These are phyloP conservation scores for Pachyseris speciosa DNA, from an alignment of 64 coral and sea anemone genomes.

Conservation along the genomic window DNA sequence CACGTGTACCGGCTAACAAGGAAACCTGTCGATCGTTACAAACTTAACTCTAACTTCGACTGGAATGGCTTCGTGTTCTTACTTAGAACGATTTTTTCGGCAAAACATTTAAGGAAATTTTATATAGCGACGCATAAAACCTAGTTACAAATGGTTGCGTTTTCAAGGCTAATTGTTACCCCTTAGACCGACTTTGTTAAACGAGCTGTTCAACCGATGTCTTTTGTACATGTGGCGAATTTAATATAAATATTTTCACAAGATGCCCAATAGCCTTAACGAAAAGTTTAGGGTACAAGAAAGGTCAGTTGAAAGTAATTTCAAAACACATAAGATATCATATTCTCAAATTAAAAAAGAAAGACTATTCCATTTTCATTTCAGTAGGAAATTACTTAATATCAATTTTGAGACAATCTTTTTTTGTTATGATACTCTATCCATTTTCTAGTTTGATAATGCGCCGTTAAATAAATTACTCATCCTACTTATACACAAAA, in stretches of 20 bases:
- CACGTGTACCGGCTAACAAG: too few species aligned
- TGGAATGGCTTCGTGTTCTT: neutral
- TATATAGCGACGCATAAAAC: neutral
- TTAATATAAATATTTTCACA: neutral
- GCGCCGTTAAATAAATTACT: too few species aligned
- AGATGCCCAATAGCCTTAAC: neutral
- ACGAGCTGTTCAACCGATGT: neutral
- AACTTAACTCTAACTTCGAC: too few species aligned
- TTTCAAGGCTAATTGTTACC: neutral
- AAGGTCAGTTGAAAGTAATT: neutral
- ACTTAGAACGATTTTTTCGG: neutral
- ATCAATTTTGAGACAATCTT: neutral
- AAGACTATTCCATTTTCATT: neutral
- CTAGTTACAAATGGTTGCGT: neutral
- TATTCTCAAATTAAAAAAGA: neutral
- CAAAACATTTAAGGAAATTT: neutral
- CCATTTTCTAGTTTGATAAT: neutral
- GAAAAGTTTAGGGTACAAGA: conserved; percentile 9
- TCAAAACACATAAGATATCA: neutral
- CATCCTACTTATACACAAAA: too few species aligned
- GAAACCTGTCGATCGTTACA: too few species aligned
- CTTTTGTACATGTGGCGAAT: neutral
- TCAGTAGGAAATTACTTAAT: neutral
- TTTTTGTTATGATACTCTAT: neutral
- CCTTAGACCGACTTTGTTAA: neutral